Evolutionary conservation across 2,888 invertebrate species (phyloP), one percentile per base, ranked within the genome.

Genomic region (Uropetala carovei): DNA sequence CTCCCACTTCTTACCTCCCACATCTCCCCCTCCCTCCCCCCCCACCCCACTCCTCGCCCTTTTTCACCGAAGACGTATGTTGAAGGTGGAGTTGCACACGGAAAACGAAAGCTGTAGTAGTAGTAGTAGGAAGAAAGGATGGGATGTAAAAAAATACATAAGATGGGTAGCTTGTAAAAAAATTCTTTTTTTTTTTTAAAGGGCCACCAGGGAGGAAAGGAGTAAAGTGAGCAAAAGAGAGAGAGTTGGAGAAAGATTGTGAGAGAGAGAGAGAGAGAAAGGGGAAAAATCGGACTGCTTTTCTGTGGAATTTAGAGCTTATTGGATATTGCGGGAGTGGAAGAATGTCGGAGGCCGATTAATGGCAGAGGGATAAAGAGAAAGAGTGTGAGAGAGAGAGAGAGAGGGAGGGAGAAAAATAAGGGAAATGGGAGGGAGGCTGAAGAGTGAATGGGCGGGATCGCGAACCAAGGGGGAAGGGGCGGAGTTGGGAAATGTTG

Each of bases 281-380:
- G 83, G 56, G 27, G 18, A 83, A 83, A 83, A 43, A 83, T 43
- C 43, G 43, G 5, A 83, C 83, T 57, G 83, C 56, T 83, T 83
- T 56, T 43, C 83, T 11, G 30, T 18, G 83, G 83, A 83, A 83
- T 83, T 83, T 83, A 83, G 83, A 83, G 83, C 83, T 83, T 83
- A 83, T 83, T 83, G 83, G 83, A 83, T 83, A 57, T 43, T 43
- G 83, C 83, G 83, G 56, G 56, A 18, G 83, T 83, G 56, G 16
- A 82, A 14, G 82, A 82, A 82, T 82, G 27, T 43, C 30, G 82
- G 82, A 43, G 4, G 16, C 18, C 83, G 85, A 85, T 85, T 85
- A 85, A 58, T 85, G 58, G 85, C 27, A 18, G 84, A 18, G 84
- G 84, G n/a, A 58, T 58, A 85, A 58, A 58, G 22, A 56, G 84